Conservation (phyloP, 2,888 invertebrate genomes). For the Stenurella melanura region DNA sequence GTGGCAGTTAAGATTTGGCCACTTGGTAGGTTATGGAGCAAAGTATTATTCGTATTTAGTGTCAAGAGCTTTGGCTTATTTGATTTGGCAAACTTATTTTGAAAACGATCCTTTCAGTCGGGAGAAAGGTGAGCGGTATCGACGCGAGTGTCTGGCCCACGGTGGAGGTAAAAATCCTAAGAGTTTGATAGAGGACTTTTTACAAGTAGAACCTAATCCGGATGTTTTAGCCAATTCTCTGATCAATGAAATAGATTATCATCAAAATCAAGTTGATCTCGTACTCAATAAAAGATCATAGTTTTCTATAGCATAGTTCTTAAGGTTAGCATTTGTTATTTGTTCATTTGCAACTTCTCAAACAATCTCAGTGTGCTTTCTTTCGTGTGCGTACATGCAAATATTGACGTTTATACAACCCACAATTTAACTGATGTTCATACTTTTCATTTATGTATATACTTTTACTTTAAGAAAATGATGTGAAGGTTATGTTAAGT, state of each 20-base stretch:
- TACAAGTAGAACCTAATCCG: conserved; percentile 86
- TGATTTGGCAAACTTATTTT: conserved; percentile 94
- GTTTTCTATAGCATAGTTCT: conserved; percentile 19
- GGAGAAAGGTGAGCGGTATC: conserved; percentile 85
- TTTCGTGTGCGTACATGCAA: conserved; percentile 19
- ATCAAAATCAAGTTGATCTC: conserved; percentile 61
- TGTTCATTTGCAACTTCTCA: conserved; percentile 24
- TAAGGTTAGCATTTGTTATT: conserved; percentile 25
- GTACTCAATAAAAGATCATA: conserved; percentile 49
- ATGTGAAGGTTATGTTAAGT: neutral
- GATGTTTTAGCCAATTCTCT: conserved; percentile 87
- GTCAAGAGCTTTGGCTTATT: conserved; percentile 93
- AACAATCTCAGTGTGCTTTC: conserved; percentile 36
- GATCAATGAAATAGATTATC: conserved; percentile 81
- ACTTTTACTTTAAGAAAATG: neutral
- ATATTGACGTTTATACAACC: conserved; percentile 14
- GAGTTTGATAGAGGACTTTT: conserved; percentile 85
- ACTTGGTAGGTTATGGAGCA: conserved; percentile 98
- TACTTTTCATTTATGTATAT: neutral
- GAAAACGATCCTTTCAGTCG: conserved; percentile 85
- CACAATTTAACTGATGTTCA: neutral
- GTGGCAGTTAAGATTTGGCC: conserved; percentile 97
- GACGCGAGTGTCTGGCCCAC: conserved; percentile 85
- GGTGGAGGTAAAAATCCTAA: conserved; percentile 92
- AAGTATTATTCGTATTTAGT: conserved; percentile 99